Evolutionary conservation across 2,113 vertebrate genomes (phyloP), one percentile per base, ranked within the genome.

Genomic region (Phylloscopus whistleri): DNA sequence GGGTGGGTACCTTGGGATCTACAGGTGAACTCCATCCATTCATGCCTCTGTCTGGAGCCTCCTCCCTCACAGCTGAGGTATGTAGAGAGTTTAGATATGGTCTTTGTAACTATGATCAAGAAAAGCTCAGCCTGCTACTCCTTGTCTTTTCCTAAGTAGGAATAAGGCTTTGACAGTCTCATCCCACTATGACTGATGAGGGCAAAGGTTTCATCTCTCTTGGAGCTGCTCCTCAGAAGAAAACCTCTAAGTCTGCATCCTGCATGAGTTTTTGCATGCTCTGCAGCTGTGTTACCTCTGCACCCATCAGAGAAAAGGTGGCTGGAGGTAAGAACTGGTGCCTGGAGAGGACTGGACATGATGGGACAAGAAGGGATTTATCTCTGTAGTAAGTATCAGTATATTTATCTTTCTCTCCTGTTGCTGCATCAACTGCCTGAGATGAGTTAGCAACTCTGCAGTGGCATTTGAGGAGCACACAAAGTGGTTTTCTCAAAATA

Each of bases 71-170:
- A 60, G 39, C 11, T 59, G 55, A 67, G 23, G 4, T 9, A 6
- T 0, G 0, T 2, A 22, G 15, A 11, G 26, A 56, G 55, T 55
- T 90, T 35, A 72, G 70, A 85, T 13, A 33, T 75, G 35, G 8
- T 48, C 5, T 59, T 78, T 68, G 2, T 28, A 87, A 59, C 39
- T 5, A 35, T 3, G 23, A 18, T 6, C 11, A 76, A 30, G n/a
- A 4, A 41, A 77, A 77, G 2, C 30, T 1, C 3, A 51, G 3
- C 4, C 2, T 33, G 6, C 0, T 6, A 11, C 0, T 83, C 21
- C 3, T 73, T 58, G 28, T 39, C 11, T 16, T 4, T 77, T 46
- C 2, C 3, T 2, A 33, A 66, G 26, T 4, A 55, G 35, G 10
- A 84, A 24, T 24, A 51, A 66, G 13, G 18, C 2, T 91, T 75